Evolutionary conservation across 2,888 invertebrate species (phyloP), one percentile per base, ranked within the genome.

Genomic region (Fabriciana adippe): DNA sequence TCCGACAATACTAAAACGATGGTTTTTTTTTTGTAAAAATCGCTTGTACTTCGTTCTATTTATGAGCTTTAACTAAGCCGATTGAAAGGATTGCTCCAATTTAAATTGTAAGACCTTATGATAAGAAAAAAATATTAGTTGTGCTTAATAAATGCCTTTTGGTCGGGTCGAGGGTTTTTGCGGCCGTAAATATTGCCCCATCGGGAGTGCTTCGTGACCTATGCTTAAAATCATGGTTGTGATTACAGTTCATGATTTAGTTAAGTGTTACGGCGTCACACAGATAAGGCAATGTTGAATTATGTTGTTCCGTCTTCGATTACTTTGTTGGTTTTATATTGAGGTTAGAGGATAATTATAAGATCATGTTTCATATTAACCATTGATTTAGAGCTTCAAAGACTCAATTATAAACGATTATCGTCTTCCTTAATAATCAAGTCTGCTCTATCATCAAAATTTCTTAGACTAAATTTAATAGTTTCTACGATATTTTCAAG

Each of bases 361-460:
- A 86, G 87, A 89, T 90, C 89, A 89, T 89, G 87, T 87, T 88
- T 87, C 87, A 83, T 88, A 85, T 83, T 87, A 86, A 89, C 86
- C 87, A 88, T 87, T 79, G 88, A 86, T 86, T 87, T 89, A 41
- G 86, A 87, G 88, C 89, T 90, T 87, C 86, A 86, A 88, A 82
- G 88, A 87, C 87, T 84, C 81, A 85, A 88, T 89, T 87, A 87
- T 87, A 56, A 64, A 62, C 51, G 50, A 54, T 48, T 47, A 51
- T 31, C 26, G 55, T 62, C 11, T 41, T 41, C 35, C 35, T 41
- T 41, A 41, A 41, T 41, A 41, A 41, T 11, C 35, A 41, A 11
- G 35, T 41, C 35, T 41, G 35, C 35, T 41, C 35, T 41, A 41
- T 41, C 35, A 41, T 41, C 35, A 41, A 41, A 1, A 41, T 41